Conservation (phyloP, 2,888 invertebrate species). For the Ypsolopha scabrella region DNA sequence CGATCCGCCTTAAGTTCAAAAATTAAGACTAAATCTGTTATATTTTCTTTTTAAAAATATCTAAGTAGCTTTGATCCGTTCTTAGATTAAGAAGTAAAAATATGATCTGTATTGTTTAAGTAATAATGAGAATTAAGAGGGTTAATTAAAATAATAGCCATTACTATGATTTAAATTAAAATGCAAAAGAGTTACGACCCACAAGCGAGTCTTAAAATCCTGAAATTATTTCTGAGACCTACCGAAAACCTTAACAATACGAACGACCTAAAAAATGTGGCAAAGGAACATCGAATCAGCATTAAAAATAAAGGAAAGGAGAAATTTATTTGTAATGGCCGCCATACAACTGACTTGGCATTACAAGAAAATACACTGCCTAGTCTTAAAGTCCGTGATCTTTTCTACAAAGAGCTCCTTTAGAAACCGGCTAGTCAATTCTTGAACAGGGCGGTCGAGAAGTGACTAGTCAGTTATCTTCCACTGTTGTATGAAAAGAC, state of each 20-base stretch:
- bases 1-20: too few species aligned
- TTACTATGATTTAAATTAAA: too few species aligned
- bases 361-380: conserved; percentile 52
- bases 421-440: conserved; percentile 16
- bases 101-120: too few species aligned
- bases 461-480: conserved; percentile 19
- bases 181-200: too few species aligned
- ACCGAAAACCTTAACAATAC: conserved; percentile 15
- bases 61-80: too few species aligned
- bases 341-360: conserved; percentile 40
- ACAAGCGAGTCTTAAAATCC: too few species aligned
- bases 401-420: conserved; percentile 9
- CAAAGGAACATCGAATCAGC: conserved; percentile 32
- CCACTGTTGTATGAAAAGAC: conserved; percentile 16
- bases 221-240: conserved; percentile 5
- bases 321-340: conserved; percentile 58
- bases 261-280: conserved; percentile 13
- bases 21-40: too few species aligned
- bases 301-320: conserved; percentile 44
- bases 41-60: too few species aligned
- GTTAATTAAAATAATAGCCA: too few species aligned
- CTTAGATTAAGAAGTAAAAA: too few species aligned
- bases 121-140: too few species aligned
- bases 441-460: conserved; percentile 19
- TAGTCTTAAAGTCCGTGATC: conserved; percentile 25